Evolutionary conservation across 2,888 invertebrate species (phyloP).

Genomic region (Amblyjoppa fuscipennis): DNA sequence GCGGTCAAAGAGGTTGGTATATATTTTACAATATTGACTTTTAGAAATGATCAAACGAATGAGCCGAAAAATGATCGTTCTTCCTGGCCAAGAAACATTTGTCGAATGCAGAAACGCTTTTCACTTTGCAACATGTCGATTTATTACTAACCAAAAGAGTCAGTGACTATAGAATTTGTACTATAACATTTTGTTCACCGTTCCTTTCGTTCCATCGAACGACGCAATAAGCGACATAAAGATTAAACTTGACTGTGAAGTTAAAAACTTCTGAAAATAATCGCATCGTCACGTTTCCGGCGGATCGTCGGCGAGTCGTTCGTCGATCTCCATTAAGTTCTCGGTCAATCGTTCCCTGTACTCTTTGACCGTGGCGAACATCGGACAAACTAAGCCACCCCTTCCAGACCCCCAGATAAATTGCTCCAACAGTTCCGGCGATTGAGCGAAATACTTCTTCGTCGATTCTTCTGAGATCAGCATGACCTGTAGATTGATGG

Average conservation of each 20-base stretch:
- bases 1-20: neutral
- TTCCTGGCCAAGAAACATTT: too few relatives aligned
- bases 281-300: constrained; percentile 5
- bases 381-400: constrained; percentile 58
- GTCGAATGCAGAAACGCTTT: too few relatives aligned
- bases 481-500: constrained; percentile 70
- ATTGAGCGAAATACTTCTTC: constrained; percentile 58
- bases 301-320: constrained; percentile 66
- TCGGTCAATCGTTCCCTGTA: constrained; percentile 71
- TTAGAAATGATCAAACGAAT: too few relatives aligned
- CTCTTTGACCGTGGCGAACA: constrained; percentile 53
- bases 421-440: constrained; percentile 61
- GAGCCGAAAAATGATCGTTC: too few relatives aligned
- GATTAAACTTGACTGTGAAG: too few relatives aligned
- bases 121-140: too few relatives aligned
- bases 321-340: constrained; percentile 70
- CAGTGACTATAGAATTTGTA: too few relatives aligned
- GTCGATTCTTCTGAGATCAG: constrained; percentile 60
- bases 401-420: constrained; percentile 67
- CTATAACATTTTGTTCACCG: too few relatives aligned
- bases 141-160: too few relatives aligned
- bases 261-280: neutral
- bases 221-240: too few relatives aligned
- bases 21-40: neutral
- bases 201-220: too few relatives aligned